Percentiles rank a stretch among this genome's conserved stretches.
Conservation (phyloP, 2,888 invertebrate genomes). For the Malachius bipustulatus region DNA sequence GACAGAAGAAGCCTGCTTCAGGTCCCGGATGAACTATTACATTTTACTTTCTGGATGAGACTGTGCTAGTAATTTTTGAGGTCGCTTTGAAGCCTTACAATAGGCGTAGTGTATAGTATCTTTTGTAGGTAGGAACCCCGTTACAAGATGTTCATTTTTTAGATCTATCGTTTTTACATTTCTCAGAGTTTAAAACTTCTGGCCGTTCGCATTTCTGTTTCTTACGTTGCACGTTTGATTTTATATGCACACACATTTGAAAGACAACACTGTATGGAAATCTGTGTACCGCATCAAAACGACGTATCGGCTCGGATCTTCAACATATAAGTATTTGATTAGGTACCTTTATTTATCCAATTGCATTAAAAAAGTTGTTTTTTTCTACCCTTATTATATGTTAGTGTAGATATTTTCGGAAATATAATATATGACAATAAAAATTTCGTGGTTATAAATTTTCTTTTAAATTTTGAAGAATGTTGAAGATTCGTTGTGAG, state of each 20-base stretch:
- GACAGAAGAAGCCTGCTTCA: conserved; percentile 35
- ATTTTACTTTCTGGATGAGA: conserved; percentile 40
- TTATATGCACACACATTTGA: conserved; percentile 40
- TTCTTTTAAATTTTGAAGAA: no score
- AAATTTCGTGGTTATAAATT: no score
- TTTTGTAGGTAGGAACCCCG: conserved; percentile 36
- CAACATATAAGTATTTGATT: no score
- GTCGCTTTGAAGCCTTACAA: conserved; percentile 32
- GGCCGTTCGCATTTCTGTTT: conserved; percentile 30
- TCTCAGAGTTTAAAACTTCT: conserved; percentile 27
- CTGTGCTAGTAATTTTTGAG: conserved; percentile 41
- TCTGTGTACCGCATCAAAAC: no score
- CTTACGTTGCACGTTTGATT: conserved; percentile 33
- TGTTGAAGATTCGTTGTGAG: no score
- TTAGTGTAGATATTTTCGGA: no score
- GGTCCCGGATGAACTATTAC: conserved; percentile 35
- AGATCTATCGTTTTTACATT: conserved; percentile 19
- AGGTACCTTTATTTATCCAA: no score
- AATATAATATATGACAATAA: no score
- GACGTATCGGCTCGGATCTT: no score
- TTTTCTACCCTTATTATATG: no score
- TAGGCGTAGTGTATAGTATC: conserved; percentile 35
- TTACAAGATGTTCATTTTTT: conserved; percentile 13
- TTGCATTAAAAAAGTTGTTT: no score
- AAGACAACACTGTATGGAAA: conserved; percentile 30